Evolutionary conservation across 2,888 invertebrate species (phyloP).

Genomic region (Eudiplozoon nipponicum): DNA sequence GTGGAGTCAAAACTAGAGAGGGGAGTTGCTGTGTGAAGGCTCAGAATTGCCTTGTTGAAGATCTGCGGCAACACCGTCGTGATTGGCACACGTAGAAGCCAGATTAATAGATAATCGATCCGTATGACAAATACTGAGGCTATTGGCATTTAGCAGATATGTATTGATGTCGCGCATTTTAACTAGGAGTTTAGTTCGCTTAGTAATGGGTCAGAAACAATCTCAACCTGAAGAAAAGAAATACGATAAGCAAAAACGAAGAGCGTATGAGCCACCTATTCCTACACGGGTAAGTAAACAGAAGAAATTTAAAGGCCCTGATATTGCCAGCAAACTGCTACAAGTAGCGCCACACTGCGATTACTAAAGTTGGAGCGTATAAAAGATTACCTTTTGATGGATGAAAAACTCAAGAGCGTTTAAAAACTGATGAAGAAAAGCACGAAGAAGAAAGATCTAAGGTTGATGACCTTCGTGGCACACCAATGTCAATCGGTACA

Average conservation of each 20-base stretch:
- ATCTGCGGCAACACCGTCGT: too few relatives aligned
- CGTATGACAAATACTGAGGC: too few relatives aligned
- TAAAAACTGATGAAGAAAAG: slow-evolving; percentile 94
- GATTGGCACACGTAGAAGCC: too few relatives aligned
- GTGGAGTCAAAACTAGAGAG: too few relatives aligned
- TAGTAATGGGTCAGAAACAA: neutral
- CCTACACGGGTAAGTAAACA: slow-evolving; percentile 85
- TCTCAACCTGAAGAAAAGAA: neutral
- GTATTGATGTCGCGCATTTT: too few relatives aligned
- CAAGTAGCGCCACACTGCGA: slow-evolving; percentile 51
- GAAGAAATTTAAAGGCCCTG: slow-evolving; percentile 71
- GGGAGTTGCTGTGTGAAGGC: too few relatives aligned
- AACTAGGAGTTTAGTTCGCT: too few relatives aligned
- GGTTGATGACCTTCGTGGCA: slow-evolving; percentile 85
- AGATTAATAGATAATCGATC: too few relatives aligned
- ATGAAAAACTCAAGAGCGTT: slow-evolving; percentile 91
- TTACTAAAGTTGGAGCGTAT: slow-evolving; percentile 73
- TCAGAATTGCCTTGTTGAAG: too few relatives aligned
- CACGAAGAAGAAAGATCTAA: slow-evolving; percentile 89
- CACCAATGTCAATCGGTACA: slow-evolving; percentile 98
- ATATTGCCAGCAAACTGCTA: slow-evolving; percentile 79
- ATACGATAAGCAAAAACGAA: slow-evolving; percentile 60
- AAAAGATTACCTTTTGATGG: slow-evolving; percentile 89
- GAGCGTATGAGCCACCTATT: slow-evolving; percentile 92
- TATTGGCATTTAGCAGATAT: too few relatives aligned